Conservation (phyloP, 2,888 invertebrate species). For the Brachynemurus nebulosus region DNA sequence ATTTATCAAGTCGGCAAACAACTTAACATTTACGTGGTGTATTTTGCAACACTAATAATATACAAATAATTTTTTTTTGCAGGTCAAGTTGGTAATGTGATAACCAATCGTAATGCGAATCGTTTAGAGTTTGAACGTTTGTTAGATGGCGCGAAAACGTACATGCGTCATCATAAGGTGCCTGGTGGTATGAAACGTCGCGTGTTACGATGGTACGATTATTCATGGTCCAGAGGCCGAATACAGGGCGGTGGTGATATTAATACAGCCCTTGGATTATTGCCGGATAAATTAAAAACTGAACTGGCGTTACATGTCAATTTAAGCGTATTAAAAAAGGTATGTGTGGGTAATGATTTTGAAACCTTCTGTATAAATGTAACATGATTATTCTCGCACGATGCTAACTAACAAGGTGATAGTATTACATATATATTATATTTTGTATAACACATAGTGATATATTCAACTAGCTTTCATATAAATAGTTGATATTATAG, state of each 20-base stretch:
- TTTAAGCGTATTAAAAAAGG: constrained; percentile 87
- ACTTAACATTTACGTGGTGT: not conserved
- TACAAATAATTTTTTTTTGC: constrained; percentile 21
- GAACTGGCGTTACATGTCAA: constrained; percentile 93
- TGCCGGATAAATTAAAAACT: constrained; percentile 93
- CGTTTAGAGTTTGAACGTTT: constrained; percentile 88
- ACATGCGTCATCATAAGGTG: constrained; percentile 94
- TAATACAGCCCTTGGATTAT: constrained; percentile 80
- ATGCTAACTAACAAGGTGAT: too few relatives aligned
- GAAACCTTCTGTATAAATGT: too few relatives aligned
- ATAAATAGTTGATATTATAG: too few relatives aligned
- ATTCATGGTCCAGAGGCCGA: constrained; percentile 92
- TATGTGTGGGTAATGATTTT: too few relatives aligned
- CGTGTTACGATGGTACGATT: constrained; percentile 94
- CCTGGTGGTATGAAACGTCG: constrained; percentile 93
- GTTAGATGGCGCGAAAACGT: constrained; percentile 90
- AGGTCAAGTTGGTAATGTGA: constrained; percentile 95
- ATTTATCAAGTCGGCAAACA: too few relatives aligned
- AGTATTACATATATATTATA: too few relatives aligned
- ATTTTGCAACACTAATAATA: not conserved
- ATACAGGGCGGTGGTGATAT: constrained; percentile 95
- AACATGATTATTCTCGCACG: too few relatives aligned
- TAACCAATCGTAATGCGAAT: constrained; percentile 93
- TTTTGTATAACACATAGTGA: too few relatives aligned
- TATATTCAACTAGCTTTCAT: too few relatives aligned